Evolutionary conservation across 2,888 invertebrate genomes (phyloP).

Genomic region (Cosmorhoe ocellata): DNA sequence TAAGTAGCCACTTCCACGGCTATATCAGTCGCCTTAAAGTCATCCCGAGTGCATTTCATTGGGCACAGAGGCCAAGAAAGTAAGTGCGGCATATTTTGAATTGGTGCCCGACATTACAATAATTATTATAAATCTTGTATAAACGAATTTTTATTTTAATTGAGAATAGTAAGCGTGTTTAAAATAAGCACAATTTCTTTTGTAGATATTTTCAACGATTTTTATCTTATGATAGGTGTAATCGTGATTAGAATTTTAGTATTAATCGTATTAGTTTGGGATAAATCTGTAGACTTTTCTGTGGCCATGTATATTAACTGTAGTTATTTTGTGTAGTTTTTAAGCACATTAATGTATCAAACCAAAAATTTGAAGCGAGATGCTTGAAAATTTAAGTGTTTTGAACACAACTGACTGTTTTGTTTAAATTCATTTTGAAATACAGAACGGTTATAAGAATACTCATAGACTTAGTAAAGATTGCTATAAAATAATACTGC

Average conservation of each 20-base stretch:
- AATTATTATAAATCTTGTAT: too few species aligned
- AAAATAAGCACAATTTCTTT: constrained; percentile 56
- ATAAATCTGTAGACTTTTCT: constrained; percentile 59
- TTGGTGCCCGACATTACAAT: too few species aligned
- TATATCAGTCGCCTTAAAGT: too few species aligned
- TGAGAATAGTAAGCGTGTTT: constrained; percentile 33
- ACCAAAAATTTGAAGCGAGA: constrained; percentile 80
- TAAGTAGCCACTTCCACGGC: too few species aligned
- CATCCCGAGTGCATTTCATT: too few species aligned
- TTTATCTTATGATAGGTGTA: neutral
- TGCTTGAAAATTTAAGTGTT: constrained; percentile 82
- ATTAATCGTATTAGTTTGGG: constrained; percentile 41
- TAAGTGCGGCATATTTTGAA: too few species aligned
- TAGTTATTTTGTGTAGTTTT: constrained; percentile 52
- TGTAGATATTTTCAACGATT: constrained; percentile 57
- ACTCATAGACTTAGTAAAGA: constrained; percentile 68
- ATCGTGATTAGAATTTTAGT: constrained; percentile 25
- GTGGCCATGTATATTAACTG: constrained; percentile 71
- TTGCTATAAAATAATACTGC: constrained; percentile 44
- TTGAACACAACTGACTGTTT: constrained; percentile 70
- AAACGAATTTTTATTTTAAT: constrained; percentile 15
- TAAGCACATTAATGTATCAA: constrained; percentile 74
- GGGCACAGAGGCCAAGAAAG: too few species aligned
- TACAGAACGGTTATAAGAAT: constrained; percentile 69
- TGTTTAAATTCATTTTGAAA: constrained; percentile 63